phyloP scores from a whole-genome alignment of 2,113 vertebrate genomes.

The Mastomys natalensis region DNA sequence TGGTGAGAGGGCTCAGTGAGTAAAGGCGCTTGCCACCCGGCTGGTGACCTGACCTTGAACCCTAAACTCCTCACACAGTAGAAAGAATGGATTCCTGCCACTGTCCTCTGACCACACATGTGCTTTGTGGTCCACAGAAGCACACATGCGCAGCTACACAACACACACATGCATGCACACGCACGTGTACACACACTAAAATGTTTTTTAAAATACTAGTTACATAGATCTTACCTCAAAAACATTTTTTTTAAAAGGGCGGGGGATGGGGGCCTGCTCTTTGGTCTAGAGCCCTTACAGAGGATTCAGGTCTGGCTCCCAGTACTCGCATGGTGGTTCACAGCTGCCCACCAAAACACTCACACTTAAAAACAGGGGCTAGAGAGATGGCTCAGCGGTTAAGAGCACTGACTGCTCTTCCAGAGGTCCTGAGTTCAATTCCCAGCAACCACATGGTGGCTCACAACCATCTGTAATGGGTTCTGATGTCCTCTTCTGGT shows the following conservation, averaged over 20 bases:
- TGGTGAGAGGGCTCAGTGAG: background rate
- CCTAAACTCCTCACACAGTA: no score
- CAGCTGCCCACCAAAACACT: background rate
- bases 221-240: background rate
- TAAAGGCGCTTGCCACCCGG: background rate
- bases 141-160: background rate
- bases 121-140: background rate
- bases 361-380: background rate
- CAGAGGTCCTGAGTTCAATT: no score
- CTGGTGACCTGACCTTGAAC: background rate
- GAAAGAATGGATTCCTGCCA: background rate
- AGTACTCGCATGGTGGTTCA: no score
- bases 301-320: background rate
- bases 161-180: background rate
- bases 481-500: no score
- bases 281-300: background rate
- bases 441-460: no score
- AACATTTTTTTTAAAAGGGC: no score
- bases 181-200: background rate
- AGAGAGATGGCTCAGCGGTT: no score
- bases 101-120: background rate
- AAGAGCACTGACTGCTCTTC: no score
- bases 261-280: background rate
- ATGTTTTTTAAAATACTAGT: background rate
- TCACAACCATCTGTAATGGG: no score